Evolutionary conservation across 2,113 vertebrate genomes (phyloP), one percentile per base, ranked within the genome.

Genomic region (Toxotes jaculatrix): DNA sequence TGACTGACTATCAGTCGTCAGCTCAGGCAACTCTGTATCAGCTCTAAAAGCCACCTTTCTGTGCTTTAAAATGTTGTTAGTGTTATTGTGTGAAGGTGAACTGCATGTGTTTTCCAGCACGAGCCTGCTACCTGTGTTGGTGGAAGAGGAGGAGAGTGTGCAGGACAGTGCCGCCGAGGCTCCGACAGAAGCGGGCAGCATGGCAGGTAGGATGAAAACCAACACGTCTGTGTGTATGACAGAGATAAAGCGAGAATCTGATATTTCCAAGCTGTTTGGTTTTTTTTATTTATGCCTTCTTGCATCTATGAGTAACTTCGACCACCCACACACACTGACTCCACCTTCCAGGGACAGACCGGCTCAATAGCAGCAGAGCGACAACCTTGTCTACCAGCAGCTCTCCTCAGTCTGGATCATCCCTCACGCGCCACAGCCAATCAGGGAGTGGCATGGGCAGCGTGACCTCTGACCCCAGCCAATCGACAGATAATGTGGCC

Each of bases 61-160:
- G n/a, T n/a, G n/a, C n/a, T n/a, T n/a, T n/a, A n/a, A n/a, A n/a
- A n/a, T n/a, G n/a, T n/a, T n/a, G n/a, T n/a, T n/a, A n/a, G n/a
- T n/a, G n/a, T n/a, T n/a, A n/a, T n/a, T n/a, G n/a, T 42, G 7
- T 84, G 36, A 65, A 82, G 1, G 11, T 71, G 38, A 12, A 0
- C n/a, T 57, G 4, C 77, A 5, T 88, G 36, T 70, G 12, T 77
- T 59, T 87, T 80, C 8, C 75, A 94, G 93, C 71, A 87, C 74
- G 3, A 89, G 80, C 59, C 80, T 94, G 79, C 84, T 95, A 23
- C 93, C 94, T 34, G 93, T 94, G 85, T 42, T 94, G 74, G 85
- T 92, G 68, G 93, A 95, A 57, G 93, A 94, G 62, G 93, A 94
- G 69, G 95, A 94, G 77, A 87, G 75, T 1, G 71, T 84, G 34